These are phyloP conservation scores for Grallaria varia DNA, from an alignment of 2,113 vertebrate species.

Conservation along the genomic window DNA sequence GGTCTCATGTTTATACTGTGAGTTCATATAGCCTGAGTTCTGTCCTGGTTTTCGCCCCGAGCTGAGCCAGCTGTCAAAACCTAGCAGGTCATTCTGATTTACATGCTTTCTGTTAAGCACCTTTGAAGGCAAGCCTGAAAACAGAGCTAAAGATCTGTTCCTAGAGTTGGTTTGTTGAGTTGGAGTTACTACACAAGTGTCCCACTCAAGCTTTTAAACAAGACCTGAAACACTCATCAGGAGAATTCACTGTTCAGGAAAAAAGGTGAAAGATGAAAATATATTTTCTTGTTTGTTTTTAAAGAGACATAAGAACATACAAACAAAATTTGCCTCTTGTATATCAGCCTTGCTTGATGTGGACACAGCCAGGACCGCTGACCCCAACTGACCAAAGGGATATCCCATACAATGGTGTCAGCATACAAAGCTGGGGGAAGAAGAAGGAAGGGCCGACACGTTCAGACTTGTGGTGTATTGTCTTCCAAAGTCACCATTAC, in stretches of 20 bases:
- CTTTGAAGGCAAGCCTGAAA: not conserved
- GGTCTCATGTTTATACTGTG: not conserved
- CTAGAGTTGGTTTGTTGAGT: not conserved
- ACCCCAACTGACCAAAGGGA: not conserved
- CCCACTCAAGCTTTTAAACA: not conserved
- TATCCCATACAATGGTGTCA: not conserved
- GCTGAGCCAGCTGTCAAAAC: not conserved
- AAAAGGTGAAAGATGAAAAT: not conserved
- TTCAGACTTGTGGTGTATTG: not conserved
- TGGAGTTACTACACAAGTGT: not conserved
- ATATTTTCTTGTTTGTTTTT: not conserved
- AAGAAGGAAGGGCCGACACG: fast-evolving
- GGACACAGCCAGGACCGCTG: not conserved
- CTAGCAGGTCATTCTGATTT: not conserved
- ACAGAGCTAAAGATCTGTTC: not conserved
- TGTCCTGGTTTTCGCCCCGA: not conserved
- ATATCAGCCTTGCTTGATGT: not conserved
- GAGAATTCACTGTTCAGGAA: not conserved
- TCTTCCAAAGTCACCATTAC: not conserved
- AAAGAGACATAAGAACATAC: not conserved
- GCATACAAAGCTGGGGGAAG: not conserved
- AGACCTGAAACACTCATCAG: not conserved
- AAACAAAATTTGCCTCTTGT: not conserved
- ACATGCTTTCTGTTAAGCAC: not conserved
- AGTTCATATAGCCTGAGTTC: not conserved